Base-by-base conservation (phyloP, 2,888 invertebrate genomes). In the Amitus sp. region DNA sequence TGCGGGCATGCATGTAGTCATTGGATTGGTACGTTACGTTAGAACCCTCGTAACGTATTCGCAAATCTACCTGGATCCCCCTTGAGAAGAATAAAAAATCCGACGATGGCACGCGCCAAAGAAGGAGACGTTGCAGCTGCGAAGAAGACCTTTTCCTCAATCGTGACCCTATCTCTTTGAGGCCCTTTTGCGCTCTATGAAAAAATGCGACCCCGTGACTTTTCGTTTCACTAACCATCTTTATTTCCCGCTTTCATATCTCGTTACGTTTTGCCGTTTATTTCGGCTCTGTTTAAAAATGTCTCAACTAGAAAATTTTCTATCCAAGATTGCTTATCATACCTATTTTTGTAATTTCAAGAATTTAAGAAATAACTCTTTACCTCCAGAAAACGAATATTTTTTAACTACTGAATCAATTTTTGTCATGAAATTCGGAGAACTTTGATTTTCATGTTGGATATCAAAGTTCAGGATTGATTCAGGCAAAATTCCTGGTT, bases 11-110 rank as follows among this genome's bases (percentile, higher is more conserved):
- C 68, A 72, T 62, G 65, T 50, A 49, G 53, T 49, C 56, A 57
- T 49, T 47, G 51, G 48, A 65, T 59, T 55, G 64, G 69, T 73
- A 73, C 74, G 74, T 74, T 74, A 74, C 69, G 69, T 67, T 72
- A 74, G 67, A 67, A 65, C 45, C 47, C 62, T 51, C 39, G 70
- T 69, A 74, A 74, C 73, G 73, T 71, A 73, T 68, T 65, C 64
- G 63, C 65, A 62, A 58, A 49, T 62, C 72, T 73, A 74, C 73
- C 74, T 73, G 73, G 68, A 64, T 66, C 69, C 67, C 65, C 57
- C 59, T 62, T 54, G 54, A 48, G 47, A 43, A 62, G 58, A 46
- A 57, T 56, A 64, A 60, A 64, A 64, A 64, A 60, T 34, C 42
- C 46, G 61, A 58, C 63, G 68, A 70, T 70, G 70, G 70, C 68